Evolutionary conservation across 2,888 invertebrate genomes (phyloP).

Genomic region (Tortrix viridana): DNA sequence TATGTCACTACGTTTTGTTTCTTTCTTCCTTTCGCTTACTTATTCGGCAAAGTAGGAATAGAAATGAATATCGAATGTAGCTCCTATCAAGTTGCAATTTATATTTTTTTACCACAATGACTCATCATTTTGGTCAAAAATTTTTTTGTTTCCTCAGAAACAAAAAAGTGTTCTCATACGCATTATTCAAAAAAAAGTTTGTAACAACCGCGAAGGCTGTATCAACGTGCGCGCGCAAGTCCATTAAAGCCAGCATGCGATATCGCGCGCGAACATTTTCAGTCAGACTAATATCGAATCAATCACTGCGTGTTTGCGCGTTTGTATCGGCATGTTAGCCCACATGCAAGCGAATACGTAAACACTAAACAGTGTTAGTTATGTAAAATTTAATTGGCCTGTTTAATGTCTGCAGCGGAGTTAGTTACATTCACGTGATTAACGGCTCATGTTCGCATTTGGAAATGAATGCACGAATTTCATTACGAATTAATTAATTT

Average conservation of each 20-base stretch:
- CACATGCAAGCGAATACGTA: conserved; percentile 44
- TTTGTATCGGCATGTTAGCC: conserved; percentile 50
- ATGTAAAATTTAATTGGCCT: conserved; percentile 37
- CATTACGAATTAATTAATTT: not conserved
- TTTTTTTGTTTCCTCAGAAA: too few species aligned
- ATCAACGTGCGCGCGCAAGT: conserved; percentile 52
- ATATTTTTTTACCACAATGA: too few species aligned
- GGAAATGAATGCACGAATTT: conserved; percentile 5
- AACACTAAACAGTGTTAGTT: conserved; percentile 35
- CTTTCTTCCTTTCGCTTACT: too few species aligned
- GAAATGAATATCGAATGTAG: too few species aligned
- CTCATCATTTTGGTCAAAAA: too few species aligned
- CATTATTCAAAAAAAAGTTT: not conserved
- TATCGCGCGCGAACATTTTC: conserved; percentile 65
- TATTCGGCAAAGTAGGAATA: too few species aligned
- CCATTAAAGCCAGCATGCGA: conserved; percentile 64
- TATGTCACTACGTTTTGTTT: too few species aligned
- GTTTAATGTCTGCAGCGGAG: conserved; percentile 31
- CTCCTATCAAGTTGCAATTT: too few species aligned
- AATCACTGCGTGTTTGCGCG: conserved; percentile 60
- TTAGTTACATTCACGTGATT: conserved; percentile 20
- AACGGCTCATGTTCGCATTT: conserved; percentile 5
- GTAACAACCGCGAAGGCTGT: conserved; percentile 30
- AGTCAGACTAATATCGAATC: conserved; percentile 70
- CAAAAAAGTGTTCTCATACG: too few species aligned